Percentiles rank a stretch among this genome's conserved stretches.
These are phyloP conservation scores for Cryptocephalus moraei DNA, from an alignment of 2,888 invertebrate genomes.

Conservation along the genomic window DNA sequence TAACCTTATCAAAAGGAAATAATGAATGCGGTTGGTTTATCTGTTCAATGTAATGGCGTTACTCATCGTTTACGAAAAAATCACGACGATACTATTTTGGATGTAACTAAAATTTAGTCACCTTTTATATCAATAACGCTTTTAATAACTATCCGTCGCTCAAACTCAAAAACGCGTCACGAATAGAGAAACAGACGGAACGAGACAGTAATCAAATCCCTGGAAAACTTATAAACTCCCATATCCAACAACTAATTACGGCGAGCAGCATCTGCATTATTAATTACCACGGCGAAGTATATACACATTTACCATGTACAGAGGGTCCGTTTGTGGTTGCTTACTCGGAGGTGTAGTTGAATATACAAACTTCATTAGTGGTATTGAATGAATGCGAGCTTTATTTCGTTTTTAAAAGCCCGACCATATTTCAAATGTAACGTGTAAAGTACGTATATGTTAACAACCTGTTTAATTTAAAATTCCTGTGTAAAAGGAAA, in stretches of 20 bases:
- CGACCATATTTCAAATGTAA: conserved; percentile 23
- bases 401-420: conserved; percentile 22
- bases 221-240: no score
- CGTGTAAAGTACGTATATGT: conserved; percentile 23
- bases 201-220: no score
- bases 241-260: not conserved
- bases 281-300: conserved; percentile 11
- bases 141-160: no score
- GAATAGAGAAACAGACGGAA: no score
- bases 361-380: conserved; percentile 22
- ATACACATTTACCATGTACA: conserved; percentile 1
- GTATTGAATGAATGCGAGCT: conserved; percentile 19
- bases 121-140: no score
- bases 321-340: not conserved
- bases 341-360: conserved; percentile 9
- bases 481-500: conserved; percentile 16
- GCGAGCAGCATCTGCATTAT: conserved; percentile 9
- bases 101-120: no score
- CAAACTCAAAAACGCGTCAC: no score
- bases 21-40: no score
- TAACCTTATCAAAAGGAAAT: no score
- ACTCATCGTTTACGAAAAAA: no score
- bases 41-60: no score
- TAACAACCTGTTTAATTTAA: conserved; percentile 28
- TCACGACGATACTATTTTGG: no score